Evolutionary conservation across 2,888 invertebrate species (phyloP), one percentile per base, ranked within the genome.

Genomic region (Dryocosmus kuriphilus): DNA sequence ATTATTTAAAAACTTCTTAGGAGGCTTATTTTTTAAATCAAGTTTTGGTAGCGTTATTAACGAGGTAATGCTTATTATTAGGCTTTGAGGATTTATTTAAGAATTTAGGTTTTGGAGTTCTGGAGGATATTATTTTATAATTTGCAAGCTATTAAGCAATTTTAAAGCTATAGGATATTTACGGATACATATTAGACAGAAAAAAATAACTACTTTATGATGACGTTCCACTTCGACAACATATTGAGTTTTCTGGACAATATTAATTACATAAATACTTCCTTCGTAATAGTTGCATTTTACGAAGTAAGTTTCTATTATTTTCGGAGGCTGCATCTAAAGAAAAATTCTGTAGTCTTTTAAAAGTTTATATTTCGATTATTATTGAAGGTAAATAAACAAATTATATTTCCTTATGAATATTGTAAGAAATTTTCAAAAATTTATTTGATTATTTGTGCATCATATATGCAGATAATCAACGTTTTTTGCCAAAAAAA

Each of bases 31-130:
- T 71, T 71, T 71, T 3, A 46, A 71, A 71, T 51, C 30, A n/a
- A 51, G 22, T 71, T 71, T 51, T 41, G 19, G 24, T 30, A 19
- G n/a, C n/a, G n/a, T 51, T 51, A 51, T 51, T 71, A 19, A 46
- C 32, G n/a, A 32, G n/a, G n/a, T 67, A 41, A 41, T 46, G 67
- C 30, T 55, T 55, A n/a, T 27, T 4, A 14, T 35, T 71, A 41
- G 27, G 62, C 63, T 79, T 51, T 74, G 75, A 77, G 75, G 76
- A 75, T 77, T 78, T 51, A 11, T 46, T 24, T 27, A 46, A 76
- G 76, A 75, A 74, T 46, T 67, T 63, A 79, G 67, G 78, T 73
- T 74, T 80, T 38, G 73, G 79, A 74, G 60, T 76, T 46, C 16
- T 75, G 74, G 73, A 78, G 46, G 65, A 27, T 65, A 41, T 60